Conservation (phyloP, 2,113 vertebrate species). For the western clawed frog (Xenopus tropicalis) region UCB_Xtro_10.0 CM004445.2:19227001-19227500, state of each 20-base stretch:
- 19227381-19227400: constrained; percentile 34
- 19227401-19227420: neutral
- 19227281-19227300: constrained; percentile 39
- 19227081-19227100: too few relatives aligned
- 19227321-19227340: constrained; percentile 21
- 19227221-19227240: neutral
- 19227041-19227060: too few relatives aligned
- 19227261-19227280: constrained; percentile 40
- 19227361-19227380: constrained; percentile 34
- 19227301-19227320: constrained; percentile 43
- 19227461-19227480: neutral
- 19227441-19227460: neutral
- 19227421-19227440: constrained; percentile 26
- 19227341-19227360: constrained; percentile 37
- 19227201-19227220: too few relatives aligned
- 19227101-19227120: too few relatives aligned
- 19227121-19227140: too few relatives aligned
- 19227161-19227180: neutral
- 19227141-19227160: too few relatives aligned
- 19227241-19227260: constrained; percentile 1
- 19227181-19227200: neutral
- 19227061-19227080: too few relatives aligned
- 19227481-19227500: too few relatives aligned
- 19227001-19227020: too few relatives aligned
- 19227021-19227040: too few relatives aligned